phyloP scores from a whole-genome alignment of 2,797 vertebrate genomes.

The Hydrocynus forskahlii region DNA sequence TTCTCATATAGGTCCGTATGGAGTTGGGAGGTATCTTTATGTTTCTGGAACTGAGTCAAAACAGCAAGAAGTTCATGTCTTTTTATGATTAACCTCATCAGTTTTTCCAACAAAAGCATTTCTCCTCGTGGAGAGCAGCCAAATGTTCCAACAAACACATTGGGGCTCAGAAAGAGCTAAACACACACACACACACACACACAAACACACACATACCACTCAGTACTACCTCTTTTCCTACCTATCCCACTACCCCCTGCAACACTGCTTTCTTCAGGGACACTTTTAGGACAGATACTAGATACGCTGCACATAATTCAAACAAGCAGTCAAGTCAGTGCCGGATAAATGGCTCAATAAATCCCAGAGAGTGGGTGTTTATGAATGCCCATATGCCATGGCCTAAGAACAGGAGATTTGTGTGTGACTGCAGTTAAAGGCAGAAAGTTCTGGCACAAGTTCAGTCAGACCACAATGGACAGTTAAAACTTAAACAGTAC shows the following conservation, averaged over 20 bases:
- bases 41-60: too few species aligned
- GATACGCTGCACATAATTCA: slow-evolving; percentile 18
- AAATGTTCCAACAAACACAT: not conserved
- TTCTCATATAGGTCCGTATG: too few species aligned
- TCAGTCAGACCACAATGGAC: not conserved
- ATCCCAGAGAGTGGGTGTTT: slow-evolving; percentile 50
- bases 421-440: slow-evolving; percentile 23
- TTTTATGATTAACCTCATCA: too few species aligned
- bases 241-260: slow-evolving; percentile 6
- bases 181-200: not conserved
- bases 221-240: not conserved
- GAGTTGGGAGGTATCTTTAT: too few species aligned
- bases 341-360: slow-evolving; percentile 43
- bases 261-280: slow-evolving; percentile 21
- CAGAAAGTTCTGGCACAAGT: slow-evolving; percentile 33
- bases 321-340: slow-evolving; percentile 29
- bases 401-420: slow-evolving; percentile 44
- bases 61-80: too few species aligned
- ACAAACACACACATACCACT: slow-evolving; percentile 4
- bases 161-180: not conserved
- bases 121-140: not conserved
- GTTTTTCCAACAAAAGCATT: too few species aligned
- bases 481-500: not conserved
- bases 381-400: slow-evolving; percentile 38
- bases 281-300: slow-evolving; percentile 7